Base-by-base conservation (phyloP, 2,113 vertebrate species). In the Siphamia tubifer region DNA sequence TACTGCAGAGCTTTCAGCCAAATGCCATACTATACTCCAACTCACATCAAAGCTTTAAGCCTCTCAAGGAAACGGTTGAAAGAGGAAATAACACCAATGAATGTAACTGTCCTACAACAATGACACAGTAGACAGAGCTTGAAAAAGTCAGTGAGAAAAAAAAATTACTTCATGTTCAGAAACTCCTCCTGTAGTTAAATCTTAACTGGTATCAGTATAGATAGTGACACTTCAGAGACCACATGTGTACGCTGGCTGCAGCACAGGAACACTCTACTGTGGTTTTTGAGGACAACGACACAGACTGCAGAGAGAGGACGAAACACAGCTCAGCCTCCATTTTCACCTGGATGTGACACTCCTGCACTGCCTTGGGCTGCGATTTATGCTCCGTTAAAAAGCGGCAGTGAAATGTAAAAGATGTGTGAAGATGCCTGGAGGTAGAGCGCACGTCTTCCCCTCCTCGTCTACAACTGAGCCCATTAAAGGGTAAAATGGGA, bases 321-420 rank as follows among this genome's bases (percentile, higher is more conserved):
- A 76, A 79, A 79, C 42, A 35, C 32, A 57, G 56, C 58, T 52
- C 40, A 57, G 64, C 60, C 63, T 79, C 67, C 72, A 70, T 75
- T 54, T 84, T 82, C 75, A 87, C 81, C 73, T 77, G 79, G 47
- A 77, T 85, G 19, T 79, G 79, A 79, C 81, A 70, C 47, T 67
- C 52, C 52, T 67, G 51, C 74, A 56, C 62, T 4, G 83, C 86
- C 77, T 56, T 56, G 0, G 81, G 83, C 73, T 73, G 48, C 8
- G 58, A 68, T 82, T 80, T 66, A 79, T 75, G 49, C 69, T 75
- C 60, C 34, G 53, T 81, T 81, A 79, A 79, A 81, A 81, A 13
- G 48, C 17, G 13, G 30, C 58, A 21, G 63, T 66, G 45, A 67
- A 76, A 58, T 77, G 61, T 82, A 44, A 72, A 79, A 86, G 65